Percentiles rank a stretch among this genome's conserved stretches.
Conservation (phyloP, 2,113 vertebrate genomes). For the Melozone crissalis region DNA sequence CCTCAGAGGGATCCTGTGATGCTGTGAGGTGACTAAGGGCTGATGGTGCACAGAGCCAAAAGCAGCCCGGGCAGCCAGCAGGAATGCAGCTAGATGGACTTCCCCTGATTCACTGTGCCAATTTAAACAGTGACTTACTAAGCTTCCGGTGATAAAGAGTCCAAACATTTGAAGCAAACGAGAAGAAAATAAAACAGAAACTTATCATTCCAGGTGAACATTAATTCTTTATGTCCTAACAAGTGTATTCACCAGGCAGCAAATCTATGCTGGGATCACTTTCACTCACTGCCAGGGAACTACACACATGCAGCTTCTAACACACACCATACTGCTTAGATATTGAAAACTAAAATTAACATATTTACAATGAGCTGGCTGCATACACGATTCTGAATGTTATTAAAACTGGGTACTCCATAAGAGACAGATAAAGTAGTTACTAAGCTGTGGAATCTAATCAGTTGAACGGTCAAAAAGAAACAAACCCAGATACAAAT, state of each 20-base stretch:
- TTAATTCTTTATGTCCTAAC: conserved; percentile 17
- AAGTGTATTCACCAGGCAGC: background rate
- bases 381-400: conserved; percentile 72
- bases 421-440: conserved; percentile 72
- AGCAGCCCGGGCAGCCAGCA: background rate
- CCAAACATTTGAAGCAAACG: conserved; percentile 14
- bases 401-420: conserved; percentile 66
- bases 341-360: conserved; percentile 64
- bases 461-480: conserved; percentile 6
- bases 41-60: background rate
- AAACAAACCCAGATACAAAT: background rate
- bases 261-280: background rate
- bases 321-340: conserved; percentile 2
- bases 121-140: background rate
- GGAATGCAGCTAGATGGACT: background rate
- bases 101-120: background rate
- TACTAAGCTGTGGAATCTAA: conserved; percentile 64
- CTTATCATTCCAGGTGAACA: background rate
- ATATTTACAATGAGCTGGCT: conserved; percentile 84
- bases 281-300: conserved; percentile 27
- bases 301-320: conserved; percentile 5
- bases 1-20: background rate
- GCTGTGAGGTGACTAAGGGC: background rate
- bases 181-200: conserved; percentile 1
- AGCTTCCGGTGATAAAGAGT: background rate